Base-by-base conservation (phyloP, 2,797 vertebrate species). In the Lagodon rhomboides region DNA sequence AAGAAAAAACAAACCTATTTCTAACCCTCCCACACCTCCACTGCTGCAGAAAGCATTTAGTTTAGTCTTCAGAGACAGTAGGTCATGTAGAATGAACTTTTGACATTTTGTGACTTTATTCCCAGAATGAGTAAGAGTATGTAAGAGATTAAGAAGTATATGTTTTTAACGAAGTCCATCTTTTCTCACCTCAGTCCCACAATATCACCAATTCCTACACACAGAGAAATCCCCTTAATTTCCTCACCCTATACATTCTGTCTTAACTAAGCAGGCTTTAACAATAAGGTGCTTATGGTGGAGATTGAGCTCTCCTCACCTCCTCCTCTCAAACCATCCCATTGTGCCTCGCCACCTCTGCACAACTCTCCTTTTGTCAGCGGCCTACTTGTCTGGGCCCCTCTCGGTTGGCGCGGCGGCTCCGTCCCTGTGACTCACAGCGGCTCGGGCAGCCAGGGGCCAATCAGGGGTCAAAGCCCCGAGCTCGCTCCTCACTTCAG, bases 291-390 rank as follows among this genome's bases (percentile, higher is more conserved):
- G 82, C 85, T 90, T 86, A 80, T 87, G 68, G 30, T 11, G 68
- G 56, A 59, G 79, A 82, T 43, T 60, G 87, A 77, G 82, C 75
- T 75, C 72, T 86, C 82, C 83, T 87, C 77, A 92, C 91, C 92
- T 91, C 87, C 87, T 87, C 86, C 77, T 87, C 86, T 90, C 79
- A 90, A 92, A 85, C 76, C 55, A 34, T 86, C 79, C 89, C 86
- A 91, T 94, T 94, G 93, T 94, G 77, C 83, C 62, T 88, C 72
- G 16, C 83, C 90, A 89, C 91, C 91, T 92, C 91, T 78, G 80
- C 90, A 91, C 91, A 91, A 87, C 82, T 85, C 89, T 75, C n/a
- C 91, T 87, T 91, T 89, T 92, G 92, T 90, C 81, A 30, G 79
- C 86, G 66, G 73, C 77, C 87, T 58, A 69, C 85, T 77, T 41